These are phyloP conservation scores for Yponomeuta plumbellus DNA, from an alignment of 2,888 invertebrate species.

Conservation along the genomic window DNA sequence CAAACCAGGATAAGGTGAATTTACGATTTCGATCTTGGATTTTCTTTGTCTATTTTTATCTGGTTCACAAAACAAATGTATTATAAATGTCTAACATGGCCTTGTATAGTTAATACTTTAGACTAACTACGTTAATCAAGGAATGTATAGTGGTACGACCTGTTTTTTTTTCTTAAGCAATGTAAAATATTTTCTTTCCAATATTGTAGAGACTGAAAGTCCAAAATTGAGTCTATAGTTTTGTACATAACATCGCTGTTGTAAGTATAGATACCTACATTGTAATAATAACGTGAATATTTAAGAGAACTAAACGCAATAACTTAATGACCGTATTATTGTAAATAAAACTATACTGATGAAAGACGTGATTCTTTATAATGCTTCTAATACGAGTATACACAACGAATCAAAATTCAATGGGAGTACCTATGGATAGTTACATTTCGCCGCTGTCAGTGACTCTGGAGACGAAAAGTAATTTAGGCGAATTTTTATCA, in stretches of 20 bases:
- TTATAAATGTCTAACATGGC: slow-evolving; percentile 45
- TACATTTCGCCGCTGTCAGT: neutral
- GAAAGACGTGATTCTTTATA: slow-evolving; percentile 40
- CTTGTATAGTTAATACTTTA: slow-evolving; percentile 50
- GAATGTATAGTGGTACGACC: slow-evolving; percentile 9
- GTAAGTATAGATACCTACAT: slow-evolving; percentile 56
- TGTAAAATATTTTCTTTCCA: slow-evolving; percentile 38
- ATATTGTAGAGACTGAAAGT: slow-evolving; percentile 74
- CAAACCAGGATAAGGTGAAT: slow-evolving; percentile 4
- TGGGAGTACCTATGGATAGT: slow-evolving; percentile 14
- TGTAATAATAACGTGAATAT: slow-evolving; percentile 63
- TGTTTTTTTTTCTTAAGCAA: slow-evolving; percentile 2
- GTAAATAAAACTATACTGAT: slow-evolving; percentile 53
- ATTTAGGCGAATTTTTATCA: too few relatives aligned
- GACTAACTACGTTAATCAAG: slow-evolving; percentile 7
- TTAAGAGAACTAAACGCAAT: slow-evolving; percentile 70
- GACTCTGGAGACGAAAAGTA: neutral
- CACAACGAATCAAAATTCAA: slow-evolving; percentile 41
- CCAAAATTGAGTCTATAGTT: slow-evolving; percentile 75
- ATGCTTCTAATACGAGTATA: slow-evolving; percentile 24
- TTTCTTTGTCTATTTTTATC: slow-evolving; percentile 10
- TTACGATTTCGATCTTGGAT: slow-evolving; percentile 3
- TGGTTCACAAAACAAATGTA: slow-evolving; percentile 23
- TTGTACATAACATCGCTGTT: slow-evolving; percentile 71
- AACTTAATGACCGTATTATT: slow-evolving; percentile 68